Percentiles rank a stretch among this genome's conserved stretches.
phyloP scores from a whole-genome alignment of 2,888 invertebrate genomes.

The Cosmia pyralina region DNA sequence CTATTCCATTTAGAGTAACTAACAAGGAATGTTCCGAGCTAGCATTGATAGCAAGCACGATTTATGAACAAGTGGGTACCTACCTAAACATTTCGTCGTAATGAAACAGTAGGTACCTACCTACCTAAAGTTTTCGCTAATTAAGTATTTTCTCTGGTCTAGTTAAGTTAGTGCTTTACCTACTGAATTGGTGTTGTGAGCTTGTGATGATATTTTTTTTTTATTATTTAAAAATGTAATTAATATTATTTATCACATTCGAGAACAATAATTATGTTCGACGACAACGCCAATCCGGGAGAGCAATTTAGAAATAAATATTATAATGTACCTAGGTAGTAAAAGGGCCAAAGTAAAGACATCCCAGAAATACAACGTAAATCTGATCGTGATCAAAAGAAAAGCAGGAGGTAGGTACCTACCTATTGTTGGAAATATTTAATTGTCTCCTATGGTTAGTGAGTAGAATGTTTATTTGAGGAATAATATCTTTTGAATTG shows the following conservation, averaged over 20 bases:
- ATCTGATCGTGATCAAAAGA: constrained; percentile 23
- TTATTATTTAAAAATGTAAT: not conserved
- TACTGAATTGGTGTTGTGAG: not conserved
- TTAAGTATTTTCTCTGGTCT: not conserved
- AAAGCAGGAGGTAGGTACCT: constrained; percentile 6
- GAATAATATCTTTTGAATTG: too few species aligned
- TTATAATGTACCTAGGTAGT: not conserved
- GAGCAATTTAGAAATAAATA: constrained; percentile 10
- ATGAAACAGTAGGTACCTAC: too few species aligned
- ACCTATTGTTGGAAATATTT: constrained; percentile 8
- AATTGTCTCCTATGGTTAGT: constrained; percentile 13
- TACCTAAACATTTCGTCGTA: too few species aligned
- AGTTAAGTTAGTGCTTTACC: not conserved
- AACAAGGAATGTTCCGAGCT: too few species aligned
- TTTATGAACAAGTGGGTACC: too few species aligned
- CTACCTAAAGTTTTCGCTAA: not conserved
- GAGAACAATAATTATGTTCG: not conserved
- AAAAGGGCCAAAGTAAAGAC: not conserved
- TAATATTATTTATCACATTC: not conserved
- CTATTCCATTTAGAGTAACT: too few species aligned
- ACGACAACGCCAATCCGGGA: not conserved
- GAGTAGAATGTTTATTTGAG: constrained; percentile 13
- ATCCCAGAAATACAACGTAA: not conserved
- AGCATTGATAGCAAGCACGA: too few species aligned
- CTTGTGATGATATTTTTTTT: not conserved